These are phyloP conservation scores for Erythrolamprus reginae DNA, from an alignment of 2,113 vertebrate species.

Conservation along the genomic window DNA sequence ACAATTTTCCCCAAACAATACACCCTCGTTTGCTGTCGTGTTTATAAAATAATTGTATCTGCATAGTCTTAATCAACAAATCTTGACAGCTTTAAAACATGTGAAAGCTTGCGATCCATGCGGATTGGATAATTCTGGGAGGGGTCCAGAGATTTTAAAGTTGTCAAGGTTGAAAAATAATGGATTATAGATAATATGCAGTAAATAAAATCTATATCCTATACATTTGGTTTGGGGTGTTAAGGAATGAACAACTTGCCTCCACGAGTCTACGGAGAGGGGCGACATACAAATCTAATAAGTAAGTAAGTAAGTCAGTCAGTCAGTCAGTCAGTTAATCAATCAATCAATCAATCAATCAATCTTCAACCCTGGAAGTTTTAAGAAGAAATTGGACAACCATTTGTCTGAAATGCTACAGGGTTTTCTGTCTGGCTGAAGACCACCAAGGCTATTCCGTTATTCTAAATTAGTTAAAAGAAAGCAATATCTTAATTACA, in stretches of 20 bases:
- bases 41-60: background rate
- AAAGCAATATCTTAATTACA: background rate
- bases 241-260: background rate
- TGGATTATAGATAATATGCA: accelerated
- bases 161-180: background rate
- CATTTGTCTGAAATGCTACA: background rate
- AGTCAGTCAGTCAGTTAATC: too few relatives aligned
- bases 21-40: background rate
- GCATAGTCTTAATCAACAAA: background rate
- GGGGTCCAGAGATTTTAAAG: background rate
- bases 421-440: background rate
- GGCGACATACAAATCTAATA: too few relatives aligned
- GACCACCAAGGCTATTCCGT: background rate
- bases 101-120: background rate
- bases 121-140: background rate
- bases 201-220: background rate
- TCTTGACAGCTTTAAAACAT: background rate
- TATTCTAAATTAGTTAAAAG: background rate
- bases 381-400: background rate
- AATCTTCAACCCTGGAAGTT: background rate
- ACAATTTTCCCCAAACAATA: background rate
- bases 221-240: background rate
- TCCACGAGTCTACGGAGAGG: too few relatives aligned
- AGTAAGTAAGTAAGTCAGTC: too few relatives aligned
- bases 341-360: too few relatives aligned